Evolutionary conservation across 2,113 vertebrate genomes (phyloP).

Genomic region (Catharus fuscescens): DNA sequence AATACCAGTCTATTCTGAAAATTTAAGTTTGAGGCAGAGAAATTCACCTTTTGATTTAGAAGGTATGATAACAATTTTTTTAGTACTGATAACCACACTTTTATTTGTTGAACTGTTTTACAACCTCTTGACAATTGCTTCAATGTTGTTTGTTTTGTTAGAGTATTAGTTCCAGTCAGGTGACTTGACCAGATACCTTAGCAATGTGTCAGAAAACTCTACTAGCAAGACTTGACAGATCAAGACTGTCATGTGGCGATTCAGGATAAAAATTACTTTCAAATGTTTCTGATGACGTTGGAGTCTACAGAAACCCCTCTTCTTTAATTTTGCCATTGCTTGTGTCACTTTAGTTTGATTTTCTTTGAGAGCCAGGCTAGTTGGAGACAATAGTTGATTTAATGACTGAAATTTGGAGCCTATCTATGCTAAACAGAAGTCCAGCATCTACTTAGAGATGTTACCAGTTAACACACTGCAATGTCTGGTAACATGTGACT

Average conservation of each 20-base stretch:
- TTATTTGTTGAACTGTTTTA: not conserved
- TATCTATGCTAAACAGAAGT: not conserved
- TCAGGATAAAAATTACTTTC: not conserved
- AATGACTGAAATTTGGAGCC: not conserved
- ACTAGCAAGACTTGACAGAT: not conserved
- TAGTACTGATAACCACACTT: accelerated
- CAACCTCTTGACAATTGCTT: accelerated
- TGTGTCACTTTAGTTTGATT: not conserved
- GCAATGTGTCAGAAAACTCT: not conserved
- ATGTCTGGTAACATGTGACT: not conserved
- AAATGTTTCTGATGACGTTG: not conserved
- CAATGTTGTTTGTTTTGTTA: not conserved
- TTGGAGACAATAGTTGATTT: not conserved
- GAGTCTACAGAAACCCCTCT: not conserved
- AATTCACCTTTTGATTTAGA: not conserved
- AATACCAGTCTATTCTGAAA: not conserved
- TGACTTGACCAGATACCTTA: not conserved
- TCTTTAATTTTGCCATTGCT: not conserved
- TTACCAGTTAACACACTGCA: not conserved
- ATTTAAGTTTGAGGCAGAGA: not conserved
- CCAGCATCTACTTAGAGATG: not conserved
- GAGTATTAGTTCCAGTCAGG: not conserved
- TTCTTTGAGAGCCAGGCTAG: not conserved
- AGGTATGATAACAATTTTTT: not conserved
- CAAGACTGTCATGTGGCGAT: not conserved